Conservation (phyloP, 2,888 invertebrate species). For the Aplocera efformata region DNA sequence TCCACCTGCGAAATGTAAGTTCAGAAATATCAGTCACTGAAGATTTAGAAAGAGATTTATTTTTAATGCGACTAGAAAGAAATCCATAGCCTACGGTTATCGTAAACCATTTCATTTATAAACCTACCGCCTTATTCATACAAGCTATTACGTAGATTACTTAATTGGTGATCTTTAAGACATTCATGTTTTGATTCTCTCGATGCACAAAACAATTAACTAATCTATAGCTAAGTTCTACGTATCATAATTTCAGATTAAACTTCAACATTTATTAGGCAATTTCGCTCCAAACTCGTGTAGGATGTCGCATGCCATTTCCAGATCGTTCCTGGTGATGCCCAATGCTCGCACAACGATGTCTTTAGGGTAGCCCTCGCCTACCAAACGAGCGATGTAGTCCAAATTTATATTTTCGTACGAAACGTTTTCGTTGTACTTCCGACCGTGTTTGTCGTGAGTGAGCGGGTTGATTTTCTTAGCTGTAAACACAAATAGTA, state of each 20-base stretch:
- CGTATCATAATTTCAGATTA: not conserved
- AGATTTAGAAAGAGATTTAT: too few species aligned
- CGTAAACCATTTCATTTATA: too few species aligned
- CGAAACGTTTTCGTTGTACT: slow-evolving; percentile 78
- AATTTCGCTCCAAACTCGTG: slow-evolving; percentile 89
- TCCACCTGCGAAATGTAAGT: too few species aligned
- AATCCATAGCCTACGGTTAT: too few species aligned
- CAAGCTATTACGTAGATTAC: too few species aligned
- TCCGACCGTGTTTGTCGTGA: slow-evolving; percentile 72
- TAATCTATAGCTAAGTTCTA: too few species aligned
- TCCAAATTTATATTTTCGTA: slow-evolving; percentile 96
- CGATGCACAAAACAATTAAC: too few species aligned
- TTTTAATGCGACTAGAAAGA: too few species aligned
- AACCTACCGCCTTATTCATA: too few species aligned
- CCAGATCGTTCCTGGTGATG: slow-evolving; percentile 95
- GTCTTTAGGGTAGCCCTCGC: slow-evolving; percentile 94
- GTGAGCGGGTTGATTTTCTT: slow-evolving; percentile 75
- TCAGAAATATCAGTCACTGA: too few species aligned
- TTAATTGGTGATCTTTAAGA: too few species aligned
- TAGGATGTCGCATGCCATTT: slow-evolving; percentile 97
- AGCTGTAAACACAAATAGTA: slow-evolving; percentile 46
- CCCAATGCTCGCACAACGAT: slow-evolving; percentile 95
- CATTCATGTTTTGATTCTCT: too few species aligned
- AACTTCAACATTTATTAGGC: slow-evolving; percentile 60
- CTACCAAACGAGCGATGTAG: slow-evolving; percentile 92